A percentile compares a stretch with the other conserved stretches of the same genome.
These are phyloP conservation scores for Apodemus agrarius DNA, from an alignment of 2,797 vertebrate species.

Conservation along the genomic window DNA sequence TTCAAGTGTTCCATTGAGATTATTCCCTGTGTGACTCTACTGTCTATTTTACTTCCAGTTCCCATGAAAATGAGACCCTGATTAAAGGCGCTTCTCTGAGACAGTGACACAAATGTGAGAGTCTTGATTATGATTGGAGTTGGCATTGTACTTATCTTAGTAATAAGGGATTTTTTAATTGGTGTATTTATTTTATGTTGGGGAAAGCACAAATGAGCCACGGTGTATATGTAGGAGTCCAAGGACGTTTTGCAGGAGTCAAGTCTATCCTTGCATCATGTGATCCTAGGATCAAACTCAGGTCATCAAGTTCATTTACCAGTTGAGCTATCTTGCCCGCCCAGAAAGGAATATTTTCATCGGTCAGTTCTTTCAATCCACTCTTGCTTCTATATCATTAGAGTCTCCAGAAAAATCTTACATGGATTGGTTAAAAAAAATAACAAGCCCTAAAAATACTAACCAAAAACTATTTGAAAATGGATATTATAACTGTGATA, in stretches of 20 bases:
- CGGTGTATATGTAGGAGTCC: neutral
- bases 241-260: neutral
- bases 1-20: neutral
- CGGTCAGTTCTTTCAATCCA: neutral
- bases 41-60: neutral
- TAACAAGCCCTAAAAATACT: neutral
- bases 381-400: neutral
- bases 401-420: neutral
- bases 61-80: neutral
- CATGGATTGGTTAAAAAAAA: neutral
- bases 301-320: neutral
- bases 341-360: conserved; percentile 6
- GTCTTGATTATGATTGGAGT: neutral
- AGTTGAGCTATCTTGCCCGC: neutral
- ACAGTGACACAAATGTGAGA: neutral
- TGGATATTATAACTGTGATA: neutral
- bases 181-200: neutral
- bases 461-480: neutral
- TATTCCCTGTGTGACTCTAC: neutral
- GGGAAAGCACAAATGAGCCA: neutral
- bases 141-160: neutral
- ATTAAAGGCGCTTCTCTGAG: neutral
- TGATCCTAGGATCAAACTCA: neutral
- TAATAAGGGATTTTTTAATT: neutral
- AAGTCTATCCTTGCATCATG: too few relatives aligned